A percentile compares a stretch with the other conserved stretches of the same genome.
phyloP scores from a whole-genome alignment of 2,113 vertebrate genomes.

The Vulpes vulpes region DNA sequence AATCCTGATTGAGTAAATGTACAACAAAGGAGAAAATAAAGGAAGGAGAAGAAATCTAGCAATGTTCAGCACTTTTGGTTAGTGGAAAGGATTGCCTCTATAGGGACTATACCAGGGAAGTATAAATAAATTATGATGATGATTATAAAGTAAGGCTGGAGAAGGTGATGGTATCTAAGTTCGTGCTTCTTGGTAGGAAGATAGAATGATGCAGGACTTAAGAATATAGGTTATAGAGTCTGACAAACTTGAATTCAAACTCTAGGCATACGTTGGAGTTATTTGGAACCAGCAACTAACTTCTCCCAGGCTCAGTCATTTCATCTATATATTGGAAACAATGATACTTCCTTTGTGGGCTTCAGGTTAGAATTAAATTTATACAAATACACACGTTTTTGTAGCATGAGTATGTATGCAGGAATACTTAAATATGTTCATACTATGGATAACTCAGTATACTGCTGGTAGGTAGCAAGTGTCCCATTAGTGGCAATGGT shows the following conservation, averaged over 20 bases:
- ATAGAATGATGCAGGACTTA: background rate
- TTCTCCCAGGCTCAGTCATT: background rate
- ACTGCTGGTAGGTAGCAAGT: background rate
- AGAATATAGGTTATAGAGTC: background rate
- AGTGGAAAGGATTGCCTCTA: background rate
- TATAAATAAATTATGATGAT: background rate
- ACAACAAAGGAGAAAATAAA: background rate
- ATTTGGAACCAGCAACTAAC: background rate
- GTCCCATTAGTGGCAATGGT: background rate
- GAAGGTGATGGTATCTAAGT: background rate
- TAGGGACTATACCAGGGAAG: background rate
- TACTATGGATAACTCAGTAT: background rate
- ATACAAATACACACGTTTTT: background rate
- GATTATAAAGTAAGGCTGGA: background rate
- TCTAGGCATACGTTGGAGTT: background rate
- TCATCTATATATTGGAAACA: background rate
- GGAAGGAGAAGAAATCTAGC: background rate
- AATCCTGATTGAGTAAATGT: background rate
- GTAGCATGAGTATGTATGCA: background rate
- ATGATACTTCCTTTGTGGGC: background rate
- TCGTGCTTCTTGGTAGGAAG: background rate
- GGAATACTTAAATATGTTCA: background rate
- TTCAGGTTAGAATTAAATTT: background rate
- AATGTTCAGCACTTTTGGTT: background rate
- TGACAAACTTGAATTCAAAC: background rate